Evolutionary conservation across 1,140 invertebrate species (phyloP).

Genomic region (Manduca sexta): DNA sequence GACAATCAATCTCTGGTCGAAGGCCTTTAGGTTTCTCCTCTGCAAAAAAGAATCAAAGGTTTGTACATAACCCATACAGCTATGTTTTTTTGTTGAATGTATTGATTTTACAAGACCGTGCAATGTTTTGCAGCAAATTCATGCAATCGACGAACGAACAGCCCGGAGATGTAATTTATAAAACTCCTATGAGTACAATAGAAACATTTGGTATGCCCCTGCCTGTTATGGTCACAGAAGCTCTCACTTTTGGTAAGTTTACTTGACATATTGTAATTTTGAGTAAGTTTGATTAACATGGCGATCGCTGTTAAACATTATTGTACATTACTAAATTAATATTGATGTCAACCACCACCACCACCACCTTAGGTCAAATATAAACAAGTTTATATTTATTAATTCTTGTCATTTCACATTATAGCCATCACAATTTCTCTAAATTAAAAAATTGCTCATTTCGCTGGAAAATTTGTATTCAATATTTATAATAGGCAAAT

Average conservation of each 20-base stretch:
- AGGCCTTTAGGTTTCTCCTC: constrained; percentile 53
- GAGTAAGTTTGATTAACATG: constrained; percentile 1
- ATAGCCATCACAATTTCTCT: no score
- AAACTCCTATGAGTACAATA: constrained; percentile 78
- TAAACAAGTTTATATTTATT: no score
- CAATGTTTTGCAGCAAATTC: constrained; percentile 34
- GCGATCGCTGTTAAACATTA: no score
- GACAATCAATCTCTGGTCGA: constrained; percentile 55
- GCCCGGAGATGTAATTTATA: constrained; percentile 79
- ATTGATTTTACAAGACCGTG: not conserved
- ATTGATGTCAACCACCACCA: no score
- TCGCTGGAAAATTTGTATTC: not conserved
- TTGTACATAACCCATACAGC: constrained; percentile 29
- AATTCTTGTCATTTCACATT: no score
- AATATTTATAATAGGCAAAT: not conserved
- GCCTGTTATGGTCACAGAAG: constrained; percentile 91
- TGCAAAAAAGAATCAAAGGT: constrained; percentile 65
- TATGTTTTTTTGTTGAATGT: constrained; percentile 8
- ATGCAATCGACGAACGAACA: constrained; percentile 29
- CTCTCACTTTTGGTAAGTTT: constrained; percentile 84
- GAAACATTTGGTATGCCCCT: constrained; percentile 85
- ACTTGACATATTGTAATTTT: constrained; percentile 19
- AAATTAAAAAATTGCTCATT: no score
- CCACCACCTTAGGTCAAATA: no score
- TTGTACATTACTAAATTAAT: no score